These are phyloP conservation scores for Onchidella celtica DNA, from an alignment of 2,888 invertebrate genomes.

Conservation along the genomic window DNA sequence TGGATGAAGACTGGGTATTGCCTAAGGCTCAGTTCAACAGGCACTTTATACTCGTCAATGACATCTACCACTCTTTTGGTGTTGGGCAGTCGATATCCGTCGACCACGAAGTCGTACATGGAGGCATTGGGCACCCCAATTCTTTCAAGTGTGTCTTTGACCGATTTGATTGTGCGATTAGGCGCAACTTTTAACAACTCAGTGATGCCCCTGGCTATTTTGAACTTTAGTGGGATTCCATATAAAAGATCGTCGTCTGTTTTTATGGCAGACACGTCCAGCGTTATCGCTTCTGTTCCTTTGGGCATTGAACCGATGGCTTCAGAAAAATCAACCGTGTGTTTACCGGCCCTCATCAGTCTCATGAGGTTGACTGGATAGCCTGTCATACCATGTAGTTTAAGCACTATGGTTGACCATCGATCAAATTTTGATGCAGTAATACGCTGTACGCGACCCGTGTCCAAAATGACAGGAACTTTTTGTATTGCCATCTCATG, in stretches of 20 bases:
- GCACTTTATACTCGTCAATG: constrained; percentile 60
- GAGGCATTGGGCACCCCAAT: constrained; percentile 70
- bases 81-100: constrained; percentile 62
- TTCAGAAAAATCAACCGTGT: constrained; percentile 61
- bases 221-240: constrained; percentile 65
- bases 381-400: constrained; percentile 69
- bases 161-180: constrained; percentile 61
- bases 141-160: constrained; percentile 66
- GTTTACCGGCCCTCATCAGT: constrained; percentile 57
- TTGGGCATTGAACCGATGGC: constrained; percentile 60
- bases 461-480: constrained; percentile 56
- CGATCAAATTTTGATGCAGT: constrained; percentile 66
- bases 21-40: constrained; percentile 65
- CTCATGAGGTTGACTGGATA: constrained; percentile 70
- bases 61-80: constrained; percentile 60
- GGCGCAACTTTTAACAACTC: constrained; percentile 67
- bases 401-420: constrained; percentile 73
- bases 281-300: constrained; percentile 53
- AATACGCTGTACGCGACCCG: constrained; percentile 5
- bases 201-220: constrained; percentile 65
- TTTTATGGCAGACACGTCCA: constrained; percentile 62
- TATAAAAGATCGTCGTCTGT: constrained; percentile 63
- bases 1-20: constrained; percentile 70
- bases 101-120: constrained; percentile 62
- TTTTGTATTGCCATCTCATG: constrained; percentile 62